phyloP scores from a whole-genome alignment of 53 echinoderm and acorn worm species.

The Antedon mediterranea region DNA sequence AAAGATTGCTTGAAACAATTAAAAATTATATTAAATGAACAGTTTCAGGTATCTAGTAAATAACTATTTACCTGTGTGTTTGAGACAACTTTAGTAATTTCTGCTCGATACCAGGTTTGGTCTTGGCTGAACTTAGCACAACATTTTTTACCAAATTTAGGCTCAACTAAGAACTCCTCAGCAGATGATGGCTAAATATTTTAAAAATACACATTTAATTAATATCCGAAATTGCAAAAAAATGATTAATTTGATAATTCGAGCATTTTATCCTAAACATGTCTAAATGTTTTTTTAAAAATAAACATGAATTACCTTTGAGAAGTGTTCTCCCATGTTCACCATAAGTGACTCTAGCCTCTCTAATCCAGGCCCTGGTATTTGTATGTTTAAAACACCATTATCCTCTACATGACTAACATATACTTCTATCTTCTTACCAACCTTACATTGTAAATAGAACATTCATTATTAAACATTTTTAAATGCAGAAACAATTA shows the following conservation, averaged over 20 bases:
- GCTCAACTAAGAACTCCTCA: neutral
- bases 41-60: too few species aligned
- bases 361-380: neutral
- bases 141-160: constrained; percentile 13
- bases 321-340: neutral
- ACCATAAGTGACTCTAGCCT: neutral
- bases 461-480: neutral
- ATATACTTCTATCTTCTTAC: neutral
- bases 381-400: neutral
- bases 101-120: constrained; percentile 28
- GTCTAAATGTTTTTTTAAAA: too few species aligned
- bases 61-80: neutral
- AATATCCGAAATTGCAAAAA: too few species aligned
- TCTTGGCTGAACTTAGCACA: constrained; percentile 19
- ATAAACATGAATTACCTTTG: neutral
- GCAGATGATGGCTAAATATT: neutral
- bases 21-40: too few species aligned
- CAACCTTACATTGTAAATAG: neutral
- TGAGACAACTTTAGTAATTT: neutral
- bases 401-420: neutral
- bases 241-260: too few species aligned
- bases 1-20: too few species aligned
- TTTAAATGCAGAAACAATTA: too few species aligned
- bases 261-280: too few species aligned
- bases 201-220: too few species aligned